Evolutionary conservation across 1,140 invertebrate species (phyloP).

Genomic region (Pseudomyrmex dendroicus): DNA sequence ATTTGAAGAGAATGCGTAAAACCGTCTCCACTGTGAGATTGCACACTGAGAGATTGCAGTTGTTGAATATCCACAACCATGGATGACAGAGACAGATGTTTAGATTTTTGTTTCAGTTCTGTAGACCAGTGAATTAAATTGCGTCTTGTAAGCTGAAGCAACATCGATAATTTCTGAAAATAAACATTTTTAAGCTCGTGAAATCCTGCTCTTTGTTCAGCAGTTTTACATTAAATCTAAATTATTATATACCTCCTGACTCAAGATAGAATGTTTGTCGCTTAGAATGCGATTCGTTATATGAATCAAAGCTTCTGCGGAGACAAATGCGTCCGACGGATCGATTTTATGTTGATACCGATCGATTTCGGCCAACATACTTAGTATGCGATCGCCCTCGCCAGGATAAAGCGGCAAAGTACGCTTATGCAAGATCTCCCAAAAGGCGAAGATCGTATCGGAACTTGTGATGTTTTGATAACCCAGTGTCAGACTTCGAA

Average conservation of each 20-base stretch:
- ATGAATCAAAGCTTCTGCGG: conserved; percentile 83
- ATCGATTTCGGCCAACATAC: conserved; percentile 84
- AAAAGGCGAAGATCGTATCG: conserved; percentile 85
- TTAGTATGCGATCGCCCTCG: conserved; percentile 86
- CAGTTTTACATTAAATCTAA: background rate
- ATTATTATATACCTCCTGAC: conserved; percentile 83
- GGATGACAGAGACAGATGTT: conserved; percentile 74
- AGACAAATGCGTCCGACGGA: conserved; percentile 77
- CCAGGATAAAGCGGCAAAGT: conserved; percentile 85
- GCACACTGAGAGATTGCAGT: conserved; percentile 73
- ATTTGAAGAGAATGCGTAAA: conserved; percentile 77
- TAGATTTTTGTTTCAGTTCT: conserved; percentile 59
- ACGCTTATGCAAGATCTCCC: conserved; percentile 83
- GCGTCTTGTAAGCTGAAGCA: conserved; percentile 78
- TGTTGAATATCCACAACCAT: conserved; percentile 77
- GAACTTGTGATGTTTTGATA: conserved; percentile 87
- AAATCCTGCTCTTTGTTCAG: background rate
- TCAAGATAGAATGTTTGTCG: conserved; percentile 84
- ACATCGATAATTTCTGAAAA: conserved; percentile 78
- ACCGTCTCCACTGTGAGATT: conserved; percentile 69
- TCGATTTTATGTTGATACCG: conserved; percentile 83
- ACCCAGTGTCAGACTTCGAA: conserved; percentile 87
- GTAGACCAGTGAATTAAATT: conserved; percentile 78
- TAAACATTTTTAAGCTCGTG: background rate
- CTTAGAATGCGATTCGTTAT: conserved; percentile 85